Base-by-base conservation (phyloP, 2,888 invertebrate genomes). In the Cryptocephalus moraei region DNA sequence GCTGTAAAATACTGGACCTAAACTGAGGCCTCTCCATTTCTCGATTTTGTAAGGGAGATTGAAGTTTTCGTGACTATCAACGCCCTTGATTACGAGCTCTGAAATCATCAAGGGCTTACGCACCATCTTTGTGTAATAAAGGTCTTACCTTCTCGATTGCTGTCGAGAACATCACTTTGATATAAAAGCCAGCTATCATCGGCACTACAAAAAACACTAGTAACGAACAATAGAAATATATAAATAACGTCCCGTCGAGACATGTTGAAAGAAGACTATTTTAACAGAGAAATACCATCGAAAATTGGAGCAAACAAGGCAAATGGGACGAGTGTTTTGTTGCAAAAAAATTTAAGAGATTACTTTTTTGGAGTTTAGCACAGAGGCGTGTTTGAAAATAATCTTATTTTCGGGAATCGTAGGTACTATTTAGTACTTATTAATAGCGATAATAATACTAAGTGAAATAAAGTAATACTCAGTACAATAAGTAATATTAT, bases 141-240 rank as follows among this genome's bases (percentile, higher is more conserved):
- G 6, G 6, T 22, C 50, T 63, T 62, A 73, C 74, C 73, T 65
- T 73, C 71, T 49, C 72, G 64, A 59, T 69, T 71, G 41, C 64
- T 64, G 47, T 61, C 55, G 8, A 62, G 67, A 3, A 62, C 61
- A 36, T 57, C 61, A 49, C 65, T 65, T 56, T 67, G 65, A 50
- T 70, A 69, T 4, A 65, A 61, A 50, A 68, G 57, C 69, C 69
- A 67, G 48, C 48, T 48, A 13, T 53, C 49, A 13, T 53, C 45
- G 13, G 46, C 46, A 44, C 51, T 51, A 41, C 12, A 8, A 47
- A 48, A 54, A 33, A 50, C 32, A 45, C 41, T 45, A 51, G 49
- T 49, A 50, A 45, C 43, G 39, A 32, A 45, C 33, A 41, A 33
- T 32, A 55, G 32, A 39, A 50, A 49, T 46, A 53, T 32, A 34